Percentiles rank a stretch among this genome's conserved stretches.
These are phyloP conservation scores for Labeo catla DNA, from an alignment of 2,113 vertebrate genomes.

Conservation along the genomic window DNA sequence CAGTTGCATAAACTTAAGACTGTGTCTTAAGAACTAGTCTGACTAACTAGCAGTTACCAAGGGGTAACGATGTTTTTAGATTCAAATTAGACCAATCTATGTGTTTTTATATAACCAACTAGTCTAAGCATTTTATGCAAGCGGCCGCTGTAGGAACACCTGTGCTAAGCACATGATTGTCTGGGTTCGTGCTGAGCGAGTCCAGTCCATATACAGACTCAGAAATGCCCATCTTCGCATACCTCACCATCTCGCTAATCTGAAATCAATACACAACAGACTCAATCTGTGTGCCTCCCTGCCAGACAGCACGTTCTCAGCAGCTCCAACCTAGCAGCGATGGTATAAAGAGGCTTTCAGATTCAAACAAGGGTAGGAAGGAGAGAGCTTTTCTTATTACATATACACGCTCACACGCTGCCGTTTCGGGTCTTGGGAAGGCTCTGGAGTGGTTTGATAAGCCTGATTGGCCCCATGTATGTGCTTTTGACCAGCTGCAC, in stretches of 20 bases:
- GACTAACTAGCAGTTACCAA: background rate
- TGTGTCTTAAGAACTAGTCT: background rate
- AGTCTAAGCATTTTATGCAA: background rate
- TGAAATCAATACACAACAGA: slow-evolving; percentile 41
- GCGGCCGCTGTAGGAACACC: background rate
- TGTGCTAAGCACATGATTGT: background rate
- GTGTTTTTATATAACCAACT: background rate
- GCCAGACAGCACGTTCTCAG: slow-evolving; percentile 21
- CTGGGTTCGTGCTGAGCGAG: background rate
- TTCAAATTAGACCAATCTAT: background rate
- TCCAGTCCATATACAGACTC: slow-evolving; percentile 23
- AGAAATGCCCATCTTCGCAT: slow-evolving; percentile 28
- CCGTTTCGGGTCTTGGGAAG: background rate
- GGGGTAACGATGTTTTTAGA: background rate
- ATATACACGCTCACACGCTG: background rate
- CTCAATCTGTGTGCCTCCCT: slow-evolving; percentile 11
- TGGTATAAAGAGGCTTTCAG: slow-evolving; percentile 31
- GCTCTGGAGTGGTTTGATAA: slow-evolving; percentile 40
- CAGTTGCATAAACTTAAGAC: background rate
- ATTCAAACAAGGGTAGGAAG: slow-evolving; percentile 4
- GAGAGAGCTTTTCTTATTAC: slow-evolving; percentile 5
- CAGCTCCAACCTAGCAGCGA: background rate
- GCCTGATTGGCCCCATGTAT: slow-evolving; percentile 45
- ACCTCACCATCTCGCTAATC: slow-evolving; percentile 19
- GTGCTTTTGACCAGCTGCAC: slow-evolving; percentile 39